Evolutionary conservation across 1,140 invertebrate species (phyloP).

Genomic region (Sitophilus oryzae): DNA sequence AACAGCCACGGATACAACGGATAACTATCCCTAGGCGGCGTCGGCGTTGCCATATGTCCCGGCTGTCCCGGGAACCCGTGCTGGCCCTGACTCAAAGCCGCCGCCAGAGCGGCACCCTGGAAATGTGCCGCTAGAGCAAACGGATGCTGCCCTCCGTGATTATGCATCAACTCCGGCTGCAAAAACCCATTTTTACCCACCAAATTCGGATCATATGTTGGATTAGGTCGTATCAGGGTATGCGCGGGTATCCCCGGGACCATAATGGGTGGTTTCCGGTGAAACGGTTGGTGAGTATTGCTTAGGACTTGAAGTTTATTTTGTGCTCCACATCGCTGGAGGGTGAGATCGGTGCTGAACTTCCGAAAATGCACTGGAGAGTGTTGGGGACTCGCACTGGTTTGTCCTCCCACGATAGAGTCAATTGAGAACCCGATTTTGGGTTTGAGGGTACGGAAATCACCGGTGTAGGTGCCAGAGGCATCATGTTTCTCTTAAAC

Average conservation of each 20-base stretch:
- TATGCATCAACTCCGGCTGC: conserved; percentile 57
- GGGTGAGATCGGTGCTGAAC: conserved; percentile 39
- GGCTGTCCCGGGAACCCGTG: conserved; percentile 50
- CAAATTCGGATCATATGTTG: conserved; percentile 44
- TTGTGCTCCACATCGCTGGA: conserved; percentile 36
- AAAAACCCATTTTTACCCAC: conserved; percentile 57
- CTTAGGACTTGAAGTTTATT: conserved; percentile 44
- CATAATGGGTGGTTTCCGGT: conserved; percentile 45
- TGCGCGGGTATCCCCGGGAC: conserved; percentile 49
- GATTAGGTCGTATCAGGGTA: conserved; percentile 45
- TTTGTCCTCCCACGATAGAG: conserved; percentile 77
- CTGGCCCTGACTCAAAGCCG: conserved; percentile 57
- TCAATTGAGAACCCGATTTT: conserved; percentile 94
- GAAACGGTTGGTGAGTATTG: conserved; percentile 41
- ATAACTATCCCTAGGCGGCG: conserved; percentile 70
- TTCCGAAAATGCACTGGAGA: conserved; percentile 42
- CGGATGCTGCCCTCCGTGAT: conserved; percentile 54
- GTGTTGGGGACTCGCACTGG: conserved; percentile 36
- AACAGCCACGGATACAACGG: conserved; percentile 87
- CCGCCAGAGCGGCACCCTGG: conserved; percentile 59
- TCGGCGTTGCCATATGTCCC: conserved; percentile 52
- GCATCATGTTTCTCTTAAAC: conserved; percentile 83
- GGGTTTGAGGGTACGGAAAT: conserved; percentile 78
- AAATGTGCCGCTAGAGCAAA: conserved; percentile 66
- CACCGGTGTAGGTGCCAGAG: conserved; percentile 81